Base-by-base conservation (phyloP, 1,140 invertebrate species). In the Drosophila prosaltans region DNA sequence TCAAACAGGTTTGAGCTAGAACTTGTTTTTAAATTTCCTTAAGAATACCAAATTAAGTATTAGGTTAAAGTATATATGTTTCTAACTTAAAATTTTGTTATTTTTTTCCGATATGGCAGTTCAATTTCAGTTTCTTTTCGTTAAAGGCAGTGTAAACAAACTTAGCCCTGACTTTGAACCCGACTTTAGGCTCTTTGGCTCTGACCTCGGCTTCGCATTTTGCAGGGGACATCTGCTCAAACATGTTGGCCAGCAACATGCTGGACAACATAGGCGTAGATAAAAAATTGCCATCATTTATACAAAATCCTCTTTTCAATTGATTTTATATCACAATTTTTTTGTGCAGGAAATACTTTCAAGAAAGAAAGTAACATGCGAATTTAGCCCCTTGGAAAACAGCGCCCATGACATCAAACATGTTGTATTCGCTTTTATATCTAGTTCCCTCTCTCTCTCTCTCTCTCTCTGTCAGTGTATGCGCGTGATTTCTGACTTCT, bases 101-200 rank as follows among this genome's bases (percentile, higher is more conserved):
- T 24, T 30, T 28, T 3, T 1, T 28, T 60, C 26, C 41, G 9
- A 0, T 16, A 3, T 30, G 8, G 2, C 24, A 26, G 45, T 55
- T 45, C 28, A 28, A 36, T 16, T 62, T 32, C n/a, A 16, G 9
- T 26, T 16, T n/a, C 58, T 45, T 11, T 45, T 21, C 16, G 66
- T 58, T 36, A 51, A 41, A 30, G 5, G 43, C 55, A 75, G 75
- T 65, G 75, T 74, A 79, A 81, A 80, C 77, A 86, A 83, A 78
- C 73, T 81, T 91, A 91, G 78, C 90, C 90, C 79, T 91, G 90
- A 91, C 90, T 91, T 91, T 91, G 89, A 91, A 81, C 90, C 74
- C 51, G 64, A n/a, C 65, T 70, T 70, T 65, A 28, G 63, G 57
- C 51, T 64, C 48, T 45, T 65, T 61, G 32, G 24, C 24, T 65